Base-by-base conservation (phyloP, 2,797 vertebrate species). In the Furcifer pardalis region DNA sequence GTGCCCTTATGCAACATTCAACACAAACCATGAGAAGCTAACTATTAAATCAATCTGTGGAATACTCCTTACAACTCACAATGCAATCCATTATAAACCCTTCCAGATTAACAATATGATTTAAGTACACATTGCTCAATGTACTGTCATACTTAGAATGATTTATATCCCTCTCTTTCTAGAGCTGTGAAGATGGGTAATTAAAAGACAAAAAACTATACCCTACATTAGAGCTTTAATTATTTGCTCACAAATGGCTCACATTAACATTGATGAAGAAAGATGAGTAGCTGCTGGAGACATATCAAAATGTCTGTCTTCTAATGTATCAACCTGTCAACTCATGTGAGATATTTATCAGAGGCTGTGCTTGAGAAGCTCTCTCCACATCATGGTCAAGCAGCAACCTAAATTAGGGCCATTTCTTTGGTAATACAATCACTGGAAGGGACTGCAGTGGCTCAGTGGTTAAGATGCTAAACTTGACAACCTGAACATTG, bases 21-120 rank as follows among this genome's bases (percentile, higher is more conserved):
- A 49, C 92, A 78, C 87, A 66, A 91, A 90, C 62, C 74, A 85
- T 56, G 91, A 90, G 87, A 69, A 71, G 71, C 25, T 12, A 40
- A 46, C 4, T 73, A 66, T 63, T 71, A 37, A 62, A 35, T 10
- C 81, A 46, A 78, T 78, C n/a, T 63, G 32, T 37, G 77, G 85
- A 66, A 78, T 27, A 12, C 8, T 71, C 23, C 27, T 60, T 52
- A 27, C 71, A 71, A 27, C 62, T 52, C 84, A 49, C 37, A 3
- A 7, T 7, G 7, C 27, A 72, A 77, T 87, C 79, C 74, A 10
- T 75, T 86, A 83, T 79, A 65, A 76, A 85, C 62, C 21, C 63
- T 68, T 77, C 73, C 83, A 80, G 5, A 65, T 78, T 84, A 62
- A 81, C 37, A 40, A 77, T 86, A 56, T 35, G 1, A 79, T 8